Conservation (phyloP, 2,888 invertebrate genomes). For the Macaria notata region DNA sequence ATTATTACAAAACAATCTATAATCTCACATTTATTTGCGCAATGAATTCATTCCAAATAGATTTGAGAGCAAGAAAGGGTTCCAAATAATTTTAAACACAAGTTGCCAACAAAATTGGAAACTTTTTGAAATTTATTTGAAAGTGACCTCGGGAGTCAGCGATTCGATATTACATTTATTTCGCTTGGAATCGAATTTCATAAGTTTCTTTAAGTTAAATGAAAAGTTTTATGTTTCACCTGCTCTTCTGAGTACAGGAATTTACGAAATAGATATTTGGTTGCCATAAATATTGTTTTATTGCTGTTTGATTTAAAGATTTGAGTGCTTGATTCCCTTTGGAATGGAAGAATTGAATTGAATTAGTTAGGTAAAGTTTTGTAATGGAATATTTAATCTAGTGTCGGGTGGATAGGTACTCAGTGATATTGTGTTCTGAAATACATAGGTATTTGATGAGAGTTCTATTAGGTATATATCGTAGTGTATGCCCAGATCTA, state of each 20-base stretch:
- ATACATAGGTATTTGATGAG: no score
- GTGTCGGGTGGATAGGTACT: no score
- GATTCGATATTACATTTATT: conserved; percentile 27
- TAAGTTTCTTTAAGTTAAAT: conserved; percentile 26
- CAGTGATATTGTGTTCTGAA: no score
- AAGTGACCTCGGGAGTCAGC: conserved; percentile 23
- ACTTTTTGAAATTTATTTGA: conserved; percentile 23
- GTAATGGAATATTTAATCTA: no score
- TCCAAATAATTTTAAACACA: conserved; percentile 23
- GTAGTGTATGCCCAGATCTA: no score
- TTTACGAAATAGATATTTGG: conserved; percentile 11
- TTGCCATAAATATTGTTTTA: conserved; percentile 7
- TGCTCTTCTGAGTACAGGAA: conserved; percentile 11
- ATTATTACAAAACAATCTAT: neutral
- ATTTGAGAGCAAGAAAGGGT: conserved; percentile 19
- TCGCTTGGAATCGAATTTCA: conserved; percentile 21
- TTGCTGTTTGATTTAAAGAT: conserved; percentile 1
- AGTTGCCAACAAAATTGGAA: conserved; percentile 24
- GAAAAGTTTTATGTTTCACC: conserved; percentile 26
- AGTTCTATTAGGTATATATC: no score
- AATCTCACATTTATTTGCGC: conserved; percentile 11
- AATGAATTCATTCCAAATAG: conserved; percentile 18
- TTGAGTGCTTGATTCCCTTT: conserved; percentile 4
- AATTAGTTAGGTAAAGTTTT: no score
- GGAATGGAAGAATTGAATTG: neutral